A percentile compares a stretch with the other conserved stretches of the same genome.
These are phyloP conservation scores for Brachylomia viminalis DNA, from an alignment of 2,888 invertebrate species.

Conservation along the genomic window DNA sequence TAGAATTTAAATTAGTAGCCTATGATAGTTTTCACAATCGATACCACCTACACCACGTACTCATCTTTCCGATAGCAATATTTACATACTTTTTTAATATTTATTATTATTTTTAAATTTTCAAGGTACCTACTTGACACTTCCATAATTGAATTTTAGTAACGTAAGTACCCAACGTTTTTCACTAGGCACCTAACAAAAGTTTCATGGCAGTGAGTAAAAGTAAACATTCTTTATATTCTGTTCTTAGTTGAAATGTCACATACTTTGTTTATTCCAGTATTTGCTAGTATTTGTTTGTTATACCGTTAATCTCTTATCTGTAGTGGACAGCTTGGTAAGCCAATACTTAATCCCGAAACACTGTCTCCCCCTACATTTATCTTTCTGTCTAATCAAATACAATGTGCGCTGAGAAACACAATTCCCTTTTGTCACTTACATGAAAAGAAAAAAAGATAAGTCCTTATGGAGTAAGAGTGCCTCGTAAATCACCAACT, in stretches of 20 bases:
- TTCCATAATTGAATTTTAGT: neutral
- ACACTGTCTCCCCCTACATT: slow-evolving; percentile 39
- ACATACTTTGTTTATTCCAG: slow-evolving; percentile 15
- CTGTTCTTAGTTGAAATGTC: slow-evolving; percentile 1
- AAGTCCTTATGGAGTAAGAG: slow-evolving; percentile 42
- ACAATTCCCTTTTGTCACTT: slow-evolving; percentile 54
- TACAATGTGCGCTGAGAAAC: slow-evolving; percentile 45
- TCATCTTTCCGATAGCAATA: neutral
- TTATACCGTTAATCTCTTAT: slow-evolving; percentile 52
- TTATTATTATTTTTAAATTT: neutral
- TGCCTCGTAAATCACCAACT: slow-evolving; percentile 58
- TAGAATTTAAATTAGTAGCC: neutral
- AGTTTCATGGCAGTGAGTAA: neutral
- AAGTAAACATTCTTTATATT: neutral
- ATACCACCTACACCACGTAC: neutral
- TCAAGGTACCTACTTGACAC: too few species aligned
- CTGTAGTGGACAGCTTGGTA: slow-evolving; percentile 49
- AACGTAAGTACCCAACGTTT: neutral
- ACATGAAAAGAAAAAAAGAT: slow-evolving; percentile 51
- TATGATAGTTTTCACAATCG: neutral
- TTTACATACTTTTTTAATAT: neutral
- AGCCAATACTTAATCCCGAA: slow-evolving; percentile 51
- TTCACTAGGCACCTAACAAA: neutral
- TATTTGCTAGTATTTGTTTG: slow-evolving; percentile 48
- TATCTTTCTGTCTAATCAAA: slow-evolving; percentile 58